Conservation (phyloP, 2,888 invertebrate species). For the Bimastos eiseni region DNA sequence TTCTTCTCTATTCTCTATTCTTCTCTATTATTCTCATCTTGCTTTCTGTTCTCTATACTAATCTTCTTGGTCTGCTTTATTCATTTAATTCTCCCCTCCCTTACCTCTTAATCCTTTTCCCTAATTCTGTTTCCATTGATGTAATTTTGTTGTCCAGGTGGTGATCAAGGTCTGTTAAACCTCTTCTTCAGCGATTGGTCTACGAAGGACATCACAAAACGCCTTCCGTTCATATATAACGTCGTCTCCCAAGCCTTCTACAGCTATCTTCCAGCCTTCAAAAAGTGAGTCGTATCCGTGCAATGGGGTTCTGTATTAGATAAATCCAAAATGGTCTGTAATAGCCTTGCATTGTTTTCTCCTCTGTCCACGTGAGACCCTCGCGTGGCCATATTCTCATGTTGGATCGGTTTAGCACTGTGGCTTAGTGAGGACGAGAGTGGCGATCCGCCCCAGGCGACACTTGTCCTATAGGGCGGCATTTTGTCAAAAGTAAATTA, state of each 20-base stretch:
- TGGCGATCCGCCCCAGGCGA: too few relatives aligned
- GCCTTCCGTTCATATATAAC: slow-evolving; percentile 97
- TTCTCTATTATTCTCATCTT: not conserved
- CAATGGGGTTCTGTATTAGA: not conserved
- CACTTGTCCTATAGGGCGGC: too few relatives aligned
- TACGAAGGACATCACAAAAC: slow-evolving; percentile 83
- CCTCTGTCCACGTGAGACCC: too few relatives aligned
- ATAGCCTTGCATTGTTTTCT: too few relatives aligned
- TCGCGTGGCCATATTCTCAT: too few relatives aligned
- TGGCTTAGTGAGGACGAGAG: too few relatives aligned
- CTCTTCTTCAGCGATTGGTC: slow-evolving; percentile 93
- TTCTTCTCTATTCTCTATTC: not conserved
- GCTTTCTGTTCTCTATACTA: not conserved
- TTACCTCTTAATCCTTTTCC: not conserved
- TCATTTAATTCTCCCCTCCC: not conserved
- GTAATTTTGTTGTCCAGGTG: slow-evolving; percentile 58
- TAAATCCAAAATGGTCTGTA: not conserved
- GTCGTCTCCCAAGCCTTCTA: slow-evolving; percentile 94
- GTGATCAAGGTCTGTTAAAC: slow-evolving; percentile 92
- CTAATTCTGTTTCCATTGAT: not conserved
- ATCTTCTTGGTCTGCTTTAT: not conserved
- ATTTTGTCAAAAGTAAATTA: too few relatives aligned
- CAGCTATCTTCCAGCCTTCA: slow-evolving; percentile 95
- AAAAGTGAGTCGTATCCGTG: slow-evolving; percentile 77
- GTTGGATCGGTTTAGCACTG: too few relatives aligned